These are phyloP conservation scores for Electrona antarctica DNA, from an alignment of 2,113 vertebrate genomes.

Conservation along the genomic window DNA sequence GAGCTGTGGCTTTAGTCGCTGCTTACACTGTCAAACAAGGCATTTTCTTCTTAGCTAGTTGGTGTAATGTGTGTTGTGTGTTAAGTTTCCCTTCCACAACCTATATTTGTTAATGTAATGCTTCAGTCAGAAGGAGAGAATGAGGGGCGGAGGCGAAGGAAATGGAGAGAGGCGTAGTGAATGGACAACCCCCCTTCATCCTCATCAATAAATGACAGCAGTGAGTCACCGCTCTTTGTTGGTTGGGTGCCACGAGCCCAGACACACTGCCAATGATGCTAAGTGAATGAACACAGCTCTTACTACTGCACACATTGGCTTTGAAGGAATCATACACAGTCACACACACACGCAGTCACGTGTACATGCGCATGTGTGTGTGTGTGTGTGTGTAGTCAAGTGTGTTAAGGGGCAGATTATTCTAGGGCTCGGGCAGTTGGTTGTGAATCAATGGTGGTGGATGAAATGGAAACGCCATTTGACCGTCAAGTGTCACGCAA, in stretches of 20 bases:
- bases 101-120: background rate
- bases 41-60: too few species aligned
- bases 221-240: constrained; percentile 14
- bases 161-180: constrained; percentile 1
- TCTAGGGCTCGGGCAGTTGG: background rate
- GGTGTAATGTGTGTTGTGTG: background rate
- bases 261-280: background rate
- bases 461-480: background rate
- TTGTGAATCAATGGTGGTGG: background rate
- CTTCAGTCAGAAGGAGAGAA: background rate
- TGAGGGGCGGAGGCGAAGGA: background rate
- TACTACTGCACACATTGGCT: constrained; percentile 6
- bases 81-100: background rate
- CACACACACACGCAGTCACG: background rate
- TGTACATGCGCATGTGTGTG: constrained; percentile 1
- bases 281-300: background rate
- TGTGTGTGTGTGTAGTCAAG: background rate
- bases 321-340: background rate
- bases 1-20: background rate
- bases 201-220: constrained; percentile 10
- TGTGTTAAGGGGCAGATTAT: background rate
- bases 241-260: background rate
- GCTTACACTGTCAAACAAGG: background rate
- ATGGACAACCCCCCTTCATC: constrained; percentile 21
- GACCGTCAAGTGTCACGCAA: constrained; percentile 2